Evolutionary conservation across 2,113 vertebrate species (phyloP), one percentile per base, ranked within the genome.

Genomic region (Etia nguti): DNA sequence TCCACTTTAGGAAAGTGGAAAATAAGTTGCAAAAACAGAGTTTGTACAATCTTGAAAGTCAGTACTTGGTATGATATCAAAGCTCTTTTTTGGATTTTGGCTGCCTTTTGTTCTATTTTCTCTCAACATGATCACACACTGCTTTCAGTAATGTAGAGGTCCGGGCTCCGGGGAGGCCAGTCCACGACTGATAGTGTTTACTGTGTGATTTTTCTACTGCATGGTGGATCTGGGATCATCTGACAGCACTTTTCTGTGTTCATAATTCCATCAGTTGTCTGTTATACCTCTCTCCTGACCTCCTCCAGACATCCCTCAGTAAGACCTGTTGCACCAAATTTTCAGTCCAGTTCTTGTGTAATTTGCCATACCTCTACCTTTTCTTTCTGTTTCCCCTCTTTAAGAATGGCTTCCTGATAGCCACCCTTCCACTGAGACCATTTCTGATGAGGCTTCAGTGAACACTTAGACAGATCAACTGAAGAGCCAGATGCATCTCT

Each of bases 41-140:
- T 43, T 70, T 73, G 38, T 43, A 70, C 13, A 46, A 73, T 43
- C 38, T 10, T 73, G 68, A 46, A 46, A 43, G 22, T 73, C 68
- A 73, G 26, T 10, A 73, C 2, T 43, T 46, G 38, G 8, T 43
- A 0, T 13, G 65, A 46, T 6, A 6, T 16, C 16, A 18, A 18
- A 50, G 48, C 48, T 50, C 0, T 73, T 1, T 16, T 73, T 43
- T 46, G 22, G 13, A 73, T 46, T 24, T 73, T 26, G 0, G 0
- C 41, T 1, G 22, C 22, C 38, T 73, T 73, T 2, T 29, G 22
- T 48, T 75, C 41, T 29, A 24, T 10, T 75, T 18, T 48, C 24
- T 48, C 2, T 70, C 36, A 0, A 70, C 36, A 70, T 2, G 8
- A 70, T 43, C n/a, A 22, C 36, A 24, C 65, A 70, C 65, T 24